phyloP scores from a whole-genome alignment of 2,113 vertebrate species.

The Anhinga anhinga region DNA sequence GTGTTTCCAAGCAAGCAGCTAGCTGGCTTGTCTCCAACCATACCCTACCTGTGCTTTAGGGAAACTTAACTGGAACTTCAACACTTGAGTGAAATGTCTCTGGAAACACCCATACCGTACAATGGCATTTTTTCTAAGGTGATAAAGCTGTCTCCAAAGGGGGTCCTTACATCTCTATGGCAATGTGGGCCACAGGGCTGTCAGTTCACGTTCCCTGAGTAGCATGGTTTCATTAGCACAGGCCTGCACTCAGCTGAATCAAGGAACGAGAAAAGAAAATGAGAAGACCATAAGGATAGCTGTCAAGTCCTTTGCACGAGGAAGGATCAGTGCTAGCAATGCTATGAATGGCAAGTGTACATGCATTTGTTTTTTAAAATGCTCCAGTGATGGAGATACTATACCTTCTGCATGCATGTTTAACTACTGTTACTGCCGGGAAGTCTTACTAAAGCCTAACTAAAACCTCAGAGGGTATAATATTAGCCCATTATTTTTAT shows the following conservation, averaged over 20 bases:
- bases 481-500: not conserved
- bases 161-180: not conserved
- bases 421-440: not conserved
- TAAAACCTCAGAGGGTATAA: not conserved
- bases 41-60: rapidly evolving
- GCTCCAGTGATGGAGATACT: not conserved
- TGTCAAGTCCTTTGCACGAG: rapidly evolving
- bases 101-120: not conserved
- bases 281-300: not conserved
- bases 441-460: not conserved
- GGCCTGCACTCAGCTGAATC: not conserved
- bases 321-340: not conserved
- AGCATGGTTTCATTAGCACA: not conserved
- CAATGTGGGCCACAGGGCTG: not conserved
- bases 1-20: not conserved
- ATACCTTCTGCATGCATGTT: not conserved
- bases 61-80: not conserved
- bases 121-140: not conserved
- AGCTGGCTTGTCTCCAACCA: not conserved
- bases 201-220: not conserved
- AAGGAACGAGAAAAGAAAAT: not conserved
- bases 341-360: not conserved
- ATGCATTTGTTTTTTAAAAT: not conserved
- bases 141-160: not conserved
- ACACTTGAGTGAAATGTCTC: not conserved